Evolutionary conservation across 2,797 vertebrate genomes (phyloP).

Genomic region (Spondyliosoma cantharus): DNA sequence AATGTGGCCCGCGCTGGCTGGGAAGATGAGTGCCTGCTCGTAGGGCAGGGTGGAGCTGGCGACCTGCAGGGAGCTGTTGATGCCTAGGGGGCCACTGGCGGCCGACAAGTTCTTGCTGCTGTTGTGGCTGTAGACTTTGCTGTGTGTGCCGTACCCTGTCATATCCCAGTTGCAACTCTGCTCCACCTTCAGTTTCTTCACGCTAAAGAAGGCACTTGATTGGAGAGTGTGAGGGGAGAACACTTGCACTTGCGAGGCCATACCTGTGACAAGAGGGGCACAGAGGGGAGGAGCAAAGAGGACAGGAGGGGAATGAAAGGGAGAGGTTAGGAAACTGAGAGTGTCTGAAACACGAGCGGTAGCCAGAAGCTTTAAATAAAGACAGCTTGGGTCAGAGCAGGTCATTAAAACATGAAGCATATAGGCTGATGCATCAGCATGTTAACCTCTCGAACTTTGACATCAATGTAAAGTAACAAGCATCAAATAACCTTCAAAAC

Average conservation of each 20-base stretch:
- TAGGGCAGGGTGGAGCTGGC: slow-evolving; percentile 91
- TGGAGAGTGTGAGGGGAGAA: slow-evolving; percentile 98
- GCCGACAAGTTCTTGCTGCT: slow-evolving; percentile 93
- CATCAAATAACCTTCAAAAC: slow-evolving; percentile 28
- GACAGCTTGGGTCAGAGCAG: slow-evolving; percentile 75
- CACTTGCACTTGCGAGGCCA: slow-evolving; percentile 99
- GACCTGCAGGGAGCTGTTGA: slow-evolving; percentile 89
- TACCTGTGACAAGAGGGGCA: slow-evolving; percentile 86
- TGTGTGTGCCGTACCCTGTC: slow-evolving; percentile 99
- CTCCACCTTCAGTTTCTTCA: slow-evolving; percentile 99
- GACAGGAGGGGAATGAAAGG: slow-evolving; percentile 68
- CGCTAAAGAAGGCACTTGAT: slow-evolving; percentile 99
- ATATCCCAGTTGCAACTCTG: slow-evolving; percentile 98
- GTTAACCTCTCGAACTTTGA: slow-evolving; percentile 45
- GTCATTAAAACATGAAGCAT: slow-evolving; percentile 68
- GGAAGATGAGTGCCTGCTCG: slow-evolving; percentile 98
- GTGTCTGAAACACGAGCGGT: slow-evolving; percentile 79
- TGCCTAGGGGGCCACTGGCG: slow-evolving; percentile 87
- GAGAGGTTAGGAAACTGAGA: slow-evolving; percentile 83
- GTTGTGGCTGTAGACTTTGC: slow-evolving; percentile 92
- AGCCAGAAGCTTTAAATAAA: slow-evolving; percentile 83
- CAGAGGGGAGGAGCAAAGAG: slow-evolving; percentile 58
- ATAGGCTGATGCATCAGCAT: slow-evolving; percentile 44
- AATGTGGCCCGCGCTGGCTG: slow-evolving; percentile 93
- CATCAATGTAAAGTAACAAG: slow-evolving; percentile 19